phyloP scores from a whole-genome alignment of 2,113 vertebrate species.

The Mastomys coucha region DNA sequence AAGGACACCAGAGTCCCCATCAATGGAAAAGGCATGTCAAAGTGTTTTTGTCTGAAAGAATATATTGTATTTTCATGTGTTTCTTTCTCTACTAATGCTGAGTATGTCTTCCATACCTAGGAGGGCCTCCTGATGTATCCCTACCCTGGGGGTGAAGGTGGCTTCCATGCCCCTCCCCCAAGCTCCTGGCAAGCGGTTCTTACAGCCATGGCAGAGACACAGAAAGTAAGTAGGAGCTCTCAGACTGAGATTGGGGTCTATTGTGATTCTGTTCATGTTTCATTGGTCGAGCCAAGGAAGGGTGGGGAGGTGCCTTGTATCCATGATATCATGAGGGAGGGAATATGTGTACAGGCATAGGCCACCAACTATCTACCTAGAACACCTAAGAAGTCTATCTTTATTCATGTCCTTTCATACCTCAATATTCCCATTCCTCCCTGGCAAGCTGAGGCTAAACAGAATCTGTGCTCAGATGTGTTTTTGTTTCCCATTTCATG shows the following conservation, averaged over 20 bases:
- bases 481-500: rapidly evolving
- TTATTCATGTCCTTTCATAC: rapidly evolving
- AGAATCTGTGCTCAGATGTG: rapidly evolving
- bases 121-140: background rate
- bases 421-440: rapidly evolving
- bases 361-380: rapidly evolving
- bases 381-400: no score
- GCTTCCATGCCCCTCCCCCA: rapidly evolving
- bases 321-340: rapidly evolving
- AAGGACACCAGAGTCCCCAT: rapidly evolving
- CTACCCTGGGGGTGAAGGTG: no score
- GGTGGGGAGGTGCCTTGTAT: rapidly evolving
- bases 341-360: background rate
- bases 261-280: rapidly evolving
- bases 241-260: rapidly evolving
- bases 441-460: background rate
- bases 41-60: background rate
- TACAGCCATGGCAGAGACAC: background rate
- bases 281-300: no score
- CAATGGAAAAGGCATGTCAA: rapidly evolving
- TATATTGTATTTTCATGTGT: rapidly evolving
- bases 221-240: background rate
- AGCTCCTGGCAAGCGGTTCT: rapidly evolving
- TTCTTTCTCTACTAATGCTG: background rate
- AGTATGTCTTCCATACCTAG: background rate